phyloP scores from a whole-genome alignment of 2,113 vertebrate genomes.

The Zosterops lateralis region DNA sequence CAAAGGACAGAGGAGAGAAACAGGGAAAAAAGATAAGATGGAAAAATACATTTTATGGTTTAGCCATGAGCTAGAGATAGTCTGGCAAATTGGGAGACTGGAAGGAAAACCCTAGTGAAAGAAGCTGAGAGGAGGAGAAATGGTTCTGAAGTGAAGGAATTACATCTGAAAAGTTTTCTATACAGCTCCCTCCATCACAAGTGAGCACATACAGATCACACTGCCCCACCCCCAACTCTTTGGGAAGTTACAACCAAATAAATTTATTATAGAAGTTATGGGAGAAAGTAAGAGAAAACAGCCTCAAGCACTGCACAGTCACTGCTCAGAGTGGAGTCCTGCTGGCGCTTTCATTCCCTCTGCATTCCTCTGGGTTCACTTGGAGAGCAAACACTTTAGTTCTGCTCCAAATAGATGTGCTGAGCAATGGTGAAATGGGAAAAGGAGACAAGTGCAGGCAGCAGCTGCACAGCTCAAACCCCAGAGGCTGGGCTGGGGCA shows the following conservation, averaged over 20 bases:
- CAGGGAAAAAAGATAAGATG: neutral
- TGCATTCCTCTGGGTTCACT: neutral
- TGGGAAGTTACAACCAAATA: neutral
- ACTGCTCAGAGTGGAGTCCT: neutral
- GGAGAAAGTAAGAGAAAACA: neutral
- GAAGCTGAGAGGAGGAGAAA: neutral
- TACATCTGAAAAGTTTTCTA: neutral
- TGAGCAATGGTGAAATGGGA: neutral
- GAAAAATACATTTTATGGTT: neutral
- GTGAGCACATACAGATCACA: neutral
- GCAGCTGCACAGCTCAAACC: neutral
- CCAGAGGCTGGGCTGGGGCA: neutral
- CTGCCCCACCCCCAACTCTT: neutral
- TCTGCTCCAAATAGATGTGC: slow-evolving; percentile 41
- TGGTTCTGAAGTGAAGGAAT: neutral
- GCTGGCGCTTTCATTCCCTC: neutral
- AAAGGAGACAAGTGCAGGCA: neutral
- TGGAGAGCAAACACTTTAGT: neutral
- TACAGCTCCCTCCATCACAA: neutral
- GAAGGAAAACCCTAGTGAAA: neutral
- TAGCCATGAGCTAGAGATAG: neutral
- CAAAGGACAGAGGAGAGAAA: neutral
- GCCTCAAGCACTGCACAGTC: neutral
- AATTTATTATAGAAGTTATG: neutral
- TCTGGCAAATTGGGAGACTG: neutral